These are phyloP conservation scores for Athrips mouffetella DNA, from an alignment of 2,888 invertebrate genomes.

Conservation along the genomic window DNA sequence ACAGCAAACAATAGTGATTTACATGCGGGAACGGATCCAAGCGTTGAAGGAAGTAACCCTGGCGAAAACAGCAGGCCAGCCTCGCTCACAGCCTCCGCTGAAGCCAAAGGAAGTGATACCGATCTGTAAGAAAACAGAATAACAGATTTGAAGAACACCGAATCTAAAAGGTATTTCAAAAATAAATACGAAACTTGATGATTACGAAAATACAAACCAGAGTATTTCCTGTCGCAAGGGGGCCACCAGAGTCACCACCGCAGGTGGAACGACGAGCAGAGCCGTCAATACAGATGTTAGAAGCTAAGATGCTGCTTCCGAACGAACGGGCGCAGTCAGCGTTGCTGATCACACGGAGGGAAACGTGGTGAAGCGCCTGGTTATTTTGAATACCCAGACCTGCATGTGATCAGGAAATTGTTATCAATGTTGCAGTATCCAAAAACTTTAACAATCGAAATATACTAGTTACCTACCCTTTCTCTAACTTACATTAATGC, in stretches of 20 bases:
- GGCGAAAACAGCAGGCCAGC: background rate
- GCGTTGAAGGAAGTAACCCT: background rate
- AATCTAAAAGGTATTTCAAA: no score
- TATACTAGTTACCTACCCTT: no score
- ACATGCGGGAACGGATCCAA: background rate
- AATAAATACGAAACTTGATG: no score
- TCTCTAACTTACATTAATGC: no score
- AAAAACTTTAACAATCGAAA: background rate
- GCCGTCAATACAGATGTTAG: constrained; percentile 39
- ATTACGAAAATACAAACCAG: constrained; percentile 8
- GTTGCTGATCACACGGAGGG: constrained; percentile 43
- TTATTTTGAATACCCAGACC: constrained; percentile 24
- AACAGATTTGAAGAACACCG: no score
- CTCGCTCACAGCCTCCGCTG: background rate
- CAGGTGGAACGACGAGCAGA: constrained; percentile 39
- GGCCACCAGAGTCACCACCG: constrained; percentile 42
- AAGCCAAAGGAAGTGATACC: background rate
- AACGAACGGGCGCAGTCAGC: constrained; percentile 32
- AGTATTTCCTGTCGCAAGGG: constrained; percentile 20
- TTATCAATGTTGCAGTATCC: background rate
- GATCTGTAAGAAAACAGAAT: background rate
- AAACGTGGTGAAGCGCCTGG: constrained; percentile 48
- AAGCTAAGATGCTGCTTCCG: constrained; percentile 25
- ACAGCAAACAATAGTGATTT: no score
- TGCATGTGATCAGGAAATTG: constrained; percentile 14